Base-by-base conservation (phyloP, 2,797 vertebrate species). In the Peromyscus nudipes region DNA sequence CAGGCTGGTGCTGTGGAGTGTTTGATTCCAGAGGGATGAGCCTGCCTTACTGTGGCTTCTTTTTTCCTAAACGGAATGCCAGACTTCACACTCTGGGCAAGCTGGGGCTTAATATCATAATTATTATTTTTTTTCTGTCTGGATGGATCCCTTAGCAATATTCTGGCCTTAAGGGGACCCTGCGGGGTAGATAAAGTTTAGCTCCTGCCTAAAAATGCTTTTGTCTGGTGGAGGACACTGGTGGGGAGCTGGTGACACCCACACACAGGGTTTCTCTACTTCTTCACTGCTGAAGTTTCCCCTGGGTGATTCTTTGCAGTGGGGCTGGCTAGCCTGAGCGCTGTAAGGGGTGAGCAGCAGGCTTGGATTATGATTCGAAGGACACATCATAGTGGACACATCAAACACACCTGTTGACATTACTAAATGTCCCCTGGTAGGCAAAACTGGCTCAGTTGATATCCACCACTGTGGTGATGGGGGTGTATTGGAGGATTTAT, bases 401-500 rank as follows among this genome's bases (percentile, higher is more conserved):
- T 29, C 49, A 57, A 37, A 37, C 34, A 37, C n/a, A 52, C 9
- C 81, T 75, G 21, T 27, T 37, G 57, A 86, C 57, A 49, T 49
- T 29, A 21, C 37, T 52, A 85, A 55, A 49, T 37, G 73, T 43
- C 27, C 12, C 46, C 6, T 16, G 14, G n/a, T 9, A 37, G 75
- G 14, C 14, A 52, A 86, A 81, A 46, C 34, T 16, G 13, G 27
- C 29, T 40, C 31, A 7, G 37, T 7, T 69, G 49, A 85, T 29
- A 60, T 31, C 4, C 0, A 0, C 16, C 29, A 40, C 40, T 40
- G 4, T 52, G 4, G 14, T 37, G 12, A 0, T 73, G 27, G 16
- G 13, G 13, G 52, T 55, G 52, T 55, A 16, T 55, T 55, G 52
- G 52, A 55, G 52, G 52, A 55, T 55, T 55, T 55, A 55, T 55